Evolutionary conservation across 2,797 vertebrate genomes (phyloP).

Genomic region (Cyclura pinguis): DNA sequence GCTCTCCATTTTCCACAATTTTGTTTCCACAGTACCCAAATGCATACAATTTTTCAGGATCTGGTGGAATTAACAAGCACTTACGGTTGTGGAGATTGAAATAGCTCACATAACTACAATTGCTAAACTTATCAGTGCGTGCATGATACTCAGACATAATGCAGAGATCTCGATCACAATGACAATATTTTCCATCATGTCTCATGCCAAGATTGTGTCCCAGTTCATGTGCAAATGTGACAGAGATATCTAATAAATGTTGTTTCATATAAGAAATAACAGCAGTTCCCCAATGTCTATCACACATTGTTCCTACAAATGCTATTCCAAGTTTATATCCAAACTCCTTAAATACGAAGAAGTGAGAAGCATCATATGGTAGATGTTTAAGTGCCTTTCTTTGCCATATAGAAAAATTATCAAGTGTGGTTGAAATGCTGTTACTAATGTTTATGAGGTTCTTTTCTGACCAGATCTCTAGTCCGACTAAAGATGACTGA

Average conservation of each 20-base stretch:
- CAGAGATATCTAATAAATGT: background rate
- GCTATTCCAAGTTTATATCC: no score
- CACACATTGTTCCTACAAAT: no score
- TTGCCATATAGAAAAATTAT: constrained; percentile 39
- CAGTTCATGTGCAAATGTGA: constrained; percentile 24
- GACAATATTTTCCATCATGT: accelerated
- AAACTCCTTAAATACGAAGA: constrained; percentile 52
- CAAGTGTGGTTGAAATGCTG: accelerated
- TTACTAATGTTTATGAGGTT: constrained; percentile 34
- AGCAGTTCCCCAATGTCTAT: no score
- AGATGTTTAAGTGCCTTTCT: background rate
- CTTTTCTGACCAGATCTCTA: constrained; percentile 70
- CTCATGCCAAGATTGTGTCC: constrained; percentile 46
- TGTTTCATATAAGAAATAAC: no score
- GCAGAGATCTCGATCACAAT: no score
- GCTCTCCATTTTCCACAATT: constrained; percentile 51
- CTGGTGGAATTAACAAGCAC: no score
- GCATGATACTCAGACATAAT: no score
- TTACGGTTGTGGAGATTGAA: no score
- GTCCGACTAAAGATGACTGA: constrained; percentile 48
- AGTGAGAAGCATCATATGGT: constrained; percentile 55
- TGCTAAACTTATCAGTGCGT: no score
- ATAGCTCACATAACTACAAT: no score
- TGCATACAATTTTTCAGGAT: no score
- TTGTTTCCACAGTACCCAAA: no score